phyloP scores from a whole-genome alignment of 2,113 vertebrate genomes.

The Callospermophilus lateralis region DNA sequence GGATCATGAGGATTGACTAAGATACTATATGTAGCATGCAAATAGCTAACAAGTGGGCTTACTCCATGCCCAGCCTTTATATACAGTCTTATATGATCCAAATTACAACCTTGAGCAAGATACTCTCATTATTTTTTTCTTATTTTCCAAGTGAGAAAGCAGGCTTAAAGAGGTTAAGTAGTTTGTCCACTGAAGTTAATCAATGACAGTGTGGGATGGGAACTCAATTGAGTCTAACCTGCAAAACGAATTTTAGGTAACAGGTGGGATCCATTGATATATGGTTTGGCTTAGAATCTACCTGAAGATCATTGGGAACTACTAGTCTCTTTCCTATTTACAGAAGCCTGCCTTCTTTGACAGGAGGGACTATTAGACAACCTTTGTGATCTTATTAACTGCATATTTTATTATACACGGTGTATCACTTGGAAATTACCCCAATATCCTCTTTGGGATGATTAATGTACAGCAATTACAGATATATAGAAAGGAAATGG shows the following conservation, averaged over 20 bases:
- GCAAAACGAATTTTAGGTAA: neutral
- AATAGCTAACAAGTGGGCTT: neutral
- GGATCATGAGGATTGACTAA: neutral
- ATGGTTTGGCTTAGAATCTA: neutral
- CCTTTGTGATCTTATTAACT: neutral
- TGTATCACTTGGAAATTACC: neutral
- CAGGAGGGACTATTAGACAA: neutral
- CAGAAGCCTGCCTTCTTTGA: neutral
- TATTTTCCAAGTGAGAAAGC: slow-evolving; percentile 4
- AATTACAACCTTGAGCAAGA: neutral
- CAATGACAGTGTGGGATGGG: neutral
- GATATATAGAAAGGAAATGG: neutral
- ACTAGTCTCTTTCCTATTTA: neutral
- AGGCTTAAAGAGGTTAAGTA: neutral
- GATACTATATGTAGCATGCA: neutral
- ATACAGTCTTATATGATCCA: neutral
- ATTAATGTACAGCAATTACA: neutral
- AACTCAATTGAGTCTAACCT: neutral
- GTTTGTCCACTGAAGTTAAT: neutral
- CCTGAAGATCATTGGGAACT: neutral
- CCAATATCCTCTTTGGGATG: neutral
- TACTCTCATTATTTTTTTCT: neutral
- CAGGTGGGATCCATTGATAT: neutral
- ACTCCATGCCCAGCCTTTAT: neutral
- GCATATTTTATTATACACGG: neutral